Evolutionary conservation across 1,140 invertebrate species (phyloP).

Genomic region (Nomia melanderi): DNA sequence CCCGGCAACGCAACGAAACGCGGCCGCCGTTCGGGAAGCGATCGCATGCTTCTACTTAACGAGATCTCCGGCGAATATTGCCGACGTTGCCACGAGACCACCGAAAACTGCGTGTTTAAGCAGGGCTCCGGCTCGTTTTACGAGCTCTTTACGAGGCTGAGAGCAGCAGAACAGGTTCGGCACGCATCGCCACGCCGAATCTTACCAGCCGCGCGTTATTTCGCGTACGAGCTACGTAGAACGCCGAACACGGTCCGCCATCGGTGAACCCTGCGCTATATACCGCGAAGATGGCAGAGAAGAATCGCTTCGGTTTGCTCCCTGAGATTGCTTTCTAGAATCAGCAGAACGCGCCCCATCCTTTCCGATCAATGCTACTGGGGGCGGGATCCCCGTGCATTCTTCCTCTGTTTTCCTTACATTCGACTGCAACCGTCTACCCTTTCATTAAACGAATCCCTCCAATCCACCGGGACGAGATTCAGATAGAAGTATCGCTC

Average conservation of each 20-base stretch:
- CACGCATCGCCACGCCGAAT: neutral
- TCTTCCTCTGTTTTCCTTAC: too few species aligned
- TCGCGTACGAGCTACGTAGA: too few species aligned
- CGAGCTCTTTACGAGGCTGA: constrained; percentile 2
- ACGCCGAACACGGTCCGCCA: too few species aligned
- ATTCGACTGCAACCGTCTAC: neutral
- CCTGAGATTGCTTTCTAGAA: neutral
- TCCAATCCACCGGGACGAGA: neutral
- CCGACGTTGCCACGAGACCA: neutral
- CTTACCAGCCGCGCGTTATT: neutral
- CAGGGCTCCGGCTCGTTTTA: constrained; percentile 9
- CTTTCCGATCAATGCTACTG: neutral
- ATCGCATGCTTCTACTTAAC: neutral
- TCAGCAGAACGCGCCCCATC: neutral
- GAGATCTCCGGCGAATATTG: neutral
- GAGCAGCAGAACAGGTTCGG: constrained; percentile 24
- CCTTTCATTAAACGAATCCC: neutral
- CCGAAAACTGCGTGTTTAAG: neutral
- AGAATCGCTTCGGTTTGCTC: too few species aligned
- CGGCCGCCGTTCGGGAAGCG: too few species aligned
- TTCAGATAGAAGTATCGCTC: constrained; percentile 43
- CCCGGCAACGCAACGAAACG: too few species aligned
- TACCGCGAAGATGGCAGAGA: too few species aligned
- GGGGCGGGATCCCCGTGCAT: neutral
- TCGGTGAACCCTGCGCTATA: too few species aligned